phyloP scores from a whole-genome alignment of 2,113 vertebrate genomes.

The Ailurus styani region DNA sequence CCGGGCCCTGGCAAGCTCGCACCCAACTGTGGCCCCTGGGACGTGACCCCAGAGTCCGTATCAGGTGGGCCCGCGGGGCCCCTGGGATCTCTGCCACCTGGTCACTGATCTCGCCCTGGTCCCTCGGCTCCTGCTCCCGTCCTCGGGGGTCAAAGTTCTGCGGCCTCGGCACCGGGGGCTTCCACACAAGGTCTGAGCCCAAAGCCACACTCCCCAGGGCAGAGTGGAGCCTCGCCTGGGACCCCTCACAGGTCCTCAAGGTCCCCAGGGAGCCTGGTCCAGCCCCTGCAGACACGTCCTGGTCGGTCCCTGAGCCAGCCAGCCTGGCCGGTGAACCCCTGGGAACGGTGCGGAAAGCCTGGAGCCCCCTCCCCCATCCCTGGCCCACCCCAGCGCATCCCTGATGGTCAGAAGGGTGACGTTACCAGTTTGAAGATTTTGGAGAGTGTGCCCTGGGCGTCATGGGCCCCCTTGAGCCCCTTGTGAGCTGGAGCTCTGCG shows the following conservation, averaged over 20 bases:
- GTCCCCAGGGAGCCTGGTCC: background rate
- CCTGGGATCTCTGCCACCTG: background rate
- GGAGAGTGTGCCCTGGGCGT: constrained; percentile 94
- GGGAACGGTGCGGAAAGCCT: rapidly evolving
- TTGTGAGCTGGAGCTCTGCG: constrained; percentile 85
- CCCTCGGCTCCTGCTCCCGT: background rate
- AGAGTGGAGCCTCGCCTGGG: rapidly evolving
- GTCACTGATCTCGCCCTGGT: rapidly evolving
- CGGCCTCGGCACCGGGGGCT: rapidly evolving
- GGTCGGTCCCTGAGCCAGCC: background rate
- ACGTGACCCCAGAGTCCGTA: rapidly evolving
- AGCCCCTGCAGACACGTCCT: rapidly evolving
- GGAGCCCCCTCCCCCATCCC: rapidly evolving
- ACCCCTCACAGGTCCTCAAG: too few species aligned
- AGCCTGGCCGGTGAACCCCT: background rate
- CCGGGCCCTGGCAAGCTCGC: background rate
- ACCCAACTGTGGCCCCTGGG: rapidly evolving
- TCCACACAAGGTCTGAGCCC: background rate
- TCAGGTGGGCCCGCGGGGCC: rapidly evolving
- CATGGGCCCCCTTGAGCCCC: constrained; percentile 90
- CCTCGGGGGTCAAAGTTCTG: background rate
- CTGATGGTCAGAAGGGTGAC: background rate
- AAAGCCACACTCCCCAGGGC: background rate
- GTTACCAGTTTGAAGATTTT: constrained; percentile 99
- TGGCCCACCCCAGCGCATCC: rapidly evolving